Base-by-base conservation (phyloP, 2,888 invertebrate genomes). In the Cinara cedri region DNA sequence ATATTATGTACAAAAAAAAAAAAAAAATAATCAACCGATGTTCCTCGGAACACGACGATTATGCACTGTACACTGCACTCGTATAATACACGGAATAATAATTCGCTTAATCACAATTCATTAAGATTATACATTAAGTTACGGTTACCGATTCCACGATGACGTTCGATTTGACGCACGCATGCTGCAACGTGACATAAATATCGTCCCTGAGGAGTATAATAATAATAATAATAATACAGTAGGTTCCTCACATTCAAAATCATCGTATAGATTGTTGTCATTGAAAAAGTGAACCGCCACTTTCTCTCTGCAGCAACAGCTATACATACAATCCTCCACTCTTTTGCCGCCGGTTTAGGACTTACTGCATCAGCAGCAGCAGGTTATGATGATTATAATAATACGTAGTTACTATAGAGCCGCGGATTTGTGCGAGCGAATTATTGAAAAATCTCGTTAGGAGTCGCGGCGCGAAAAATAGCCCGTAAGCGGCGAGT, bases 401-500 rank as follows among this genome's bases (percentile, higher is more conserved):
- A n/a, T n/a, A n/a, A n/a, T n/a, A n/a, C 9, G 51, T 68, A 51
- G 46, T 60, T 14, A 26, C 13, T 1, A 72, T n/a, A 13, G 9
- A 3, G 13, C 34, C 51, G 21, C 14, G 51, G 49, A 62, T 62
- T 49, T 21, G 2, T 10, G 2, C 9, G 24, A 34, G 21, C 21
- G n/a, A 60, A 46, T 9, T n/a, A n/a, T n/a, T 21, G 34, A 62
- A 16, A 51, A 54, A 34, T 72, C 62, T 34, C 14, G 21, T 62
- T 62, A 11, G 19, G 34, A 42, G 54, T 54, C 54, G n/a, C 34
- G 34, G 21, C 63, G 63, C 6, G 63, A 74, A 63, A 42, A 63
- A 42, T 55, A 72, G n/a, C 24, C 16, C n/a, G n/a, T 24, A 71
- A 55, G 71, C 21, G 44, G n/a, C n/a, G n/a, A n/a, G n/a, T n/a